phyloP scores from a whole-genome alignment of 2,113 vertebrate genomes.

The Pampusana beccarii region DNA sequence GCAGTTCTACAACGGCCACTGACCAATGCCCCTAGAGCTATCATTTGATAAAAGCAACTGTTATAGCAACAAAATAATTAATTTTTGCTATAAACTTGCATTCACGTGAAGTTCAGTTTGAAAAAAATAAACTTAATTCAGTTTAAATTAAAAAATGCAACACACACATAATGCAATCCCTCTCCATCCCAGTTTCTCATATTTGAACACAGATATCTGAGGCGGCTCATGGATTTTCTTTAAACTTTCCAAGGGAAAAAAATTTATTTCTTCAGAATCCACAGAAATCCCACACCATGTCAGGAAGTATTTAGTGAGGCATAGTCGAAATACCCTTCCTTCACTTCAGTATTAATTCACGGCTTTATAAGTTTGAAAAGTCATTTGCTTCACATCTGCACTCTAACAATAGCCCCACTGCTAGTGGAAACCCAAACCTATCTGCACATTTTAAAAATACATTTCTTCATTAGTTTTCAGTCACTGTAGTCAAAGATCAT shows the following conservation, averaged over 20 bases:
- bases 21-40: neutral
- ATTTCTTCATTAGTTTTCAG: neutral
- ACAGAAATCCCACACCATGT: neutral
- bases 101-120: neutral
- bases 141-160: neutral
- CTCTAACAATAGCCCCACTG: neutral
- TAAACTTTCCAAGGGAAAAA: neutral
- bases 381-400: neutral
- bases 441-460: neutral
- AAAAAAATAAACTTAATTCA: neutral
- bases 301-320: neutral
- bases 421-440: neutral
- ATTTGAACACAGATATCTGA: neutral
- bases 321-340: neutral
- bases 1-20: neutral
- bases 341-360: neutral
- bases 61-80: neutral
- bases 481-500: neutral
- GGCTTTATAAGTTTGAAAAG: neutral
- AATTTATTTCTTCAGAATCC: neutral
- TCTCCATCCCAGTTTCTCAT: neutral
- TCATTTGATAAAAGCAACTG: neutral
- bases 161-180: neutral
- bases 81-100: neutral
- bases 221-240: neutral